These are phyloP conservation scores for Xiphydria camelus DNA, from an alignment of 2,888 invertebrate genomes.

Conservation along the genomic window DNA sequence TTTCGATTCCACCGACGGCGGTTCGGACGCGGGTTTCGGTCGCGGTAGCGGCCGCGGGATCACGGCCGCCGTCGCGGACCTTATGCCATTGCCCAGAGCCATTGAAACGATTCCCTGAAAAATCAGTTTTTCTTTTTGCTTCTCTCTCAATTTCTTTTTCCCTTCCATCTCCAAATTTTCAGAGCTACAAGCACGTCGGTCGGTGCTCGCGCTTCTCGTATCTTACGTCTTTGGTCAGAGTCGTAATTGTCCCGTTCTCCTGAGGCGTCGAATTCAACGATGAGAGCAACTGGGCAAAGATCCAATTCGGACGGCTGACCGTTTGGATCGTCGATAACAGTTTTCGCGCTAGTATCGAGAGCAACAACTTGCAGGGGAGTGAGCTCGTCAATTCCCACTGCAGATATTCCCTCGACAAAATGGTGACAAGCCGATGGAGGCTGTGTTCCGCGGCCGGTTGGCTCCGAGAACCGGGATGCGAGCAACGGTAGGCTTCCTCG, in stretches of 20 bases:
- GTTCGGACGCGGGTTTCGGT: slow-evolving; percentile 12
- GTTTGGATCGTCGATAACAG: slow-evolving; percentile 55
- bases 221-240: slow-evolving; percentile 3
- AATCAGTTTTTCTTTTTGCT: no score
- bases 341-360: slow-evolving; percentile 66
- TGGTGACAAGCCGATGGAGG: slow-evolving; percentile 63
- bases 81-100: slow-evolving; percentile 44
- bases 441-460: slow-evolving; percentile 62
- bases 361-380: slow-evolving; percentile 66
- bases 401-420: slow-evolving; percentile 65
- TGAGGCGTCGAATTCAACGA: slow-evolving; percentile 26
- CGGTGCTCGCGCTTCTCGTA: no score
- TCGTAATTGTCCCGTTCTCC: neutral
- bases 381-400: slow-evolving; percentile 73
- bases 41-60: slow-evolving; percentile 42
- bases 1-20: neutral
- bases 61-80: slow-evolving; percentile 46
- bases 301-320: slow-evolving; percentile 41
- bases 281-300: slow-evolving; percentile 33
- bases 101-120: slow-evolving; percentile 38
- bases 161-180: no score
- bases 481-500: slow-evolving; percentile 47
- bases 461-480: slow-evolving; percentile 47
- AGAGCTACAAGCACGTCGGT: no score
- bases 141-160: no score